Percentiles rank a stretch among this genome's conserved stretches.
Conservation (phyloP, 2,888 invertebrate species). For the Drosophila fungiperda region DNA sequence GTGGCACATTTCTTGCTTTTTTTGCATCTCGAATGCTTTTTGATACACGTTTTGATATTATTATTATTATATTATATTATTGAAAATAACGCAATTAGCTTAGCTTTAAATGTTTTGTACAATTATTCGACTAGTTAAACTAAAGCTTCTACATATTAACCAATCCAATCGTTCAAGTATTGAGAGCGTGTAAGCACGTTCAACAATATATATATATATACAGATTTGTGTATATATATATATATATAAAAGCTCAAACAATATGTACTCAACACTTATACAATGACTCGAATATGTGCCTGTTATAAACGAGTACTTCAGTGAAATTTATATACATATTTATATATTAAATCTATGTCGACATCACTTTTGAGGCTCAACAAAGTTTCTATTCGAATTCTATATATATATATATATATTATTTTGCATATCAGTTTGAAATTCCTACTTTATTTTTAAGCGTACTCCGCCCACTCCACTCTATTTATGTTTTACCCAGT, state of each 20-base stretch:
- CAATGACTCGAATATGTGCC: slow-evolving; percentile 60
- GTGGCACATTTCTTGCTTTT: slow-evolving; percentile 70
- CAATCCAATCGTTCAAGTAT: slow-evolving; percentile 69
- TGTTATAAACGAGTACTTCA: slow-evolving; percentile 53
- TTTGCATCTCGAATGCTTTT: slow-evolving; percentile 57
- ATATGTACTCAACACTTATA: slow-evolving; percentile 36
- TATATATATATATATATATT: slow-evolving; percentile 1
- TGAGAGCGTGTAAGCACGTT: slow-evolving; percentile 55
- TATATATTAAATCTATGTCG: slow-evolving; percentile 23
- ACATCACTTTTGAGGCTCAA: slow-evolving; percentile 26
- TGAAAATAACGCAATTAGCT: slow-evolving; percentile 47
- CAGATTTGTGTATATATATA: slow-evolving; percentile 17
- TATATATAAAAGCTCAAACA: slow-evolving; percentile 23
- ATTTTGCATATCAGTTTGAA: slow-evolving; percentile 19
- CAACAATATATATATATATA: slow-evolving; percentile 42
- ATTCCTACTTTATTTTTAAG: slow-evolving; percentile 11
- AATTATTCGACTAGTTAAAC: slow-evolving; percentile 37
- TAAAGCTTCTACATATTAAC: slow-evolving; percentile 54
- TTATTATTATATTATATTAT: slow-evolving; percentile 25
- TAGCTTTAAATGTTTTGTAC: slow-evolving; percentile 58
- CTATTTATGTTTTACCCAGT: slow-evolving; percentile 36
- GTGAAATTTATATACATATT: slow-evolving; percentile 27
- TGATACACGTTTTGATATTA: slow-evolving; percentile 53
- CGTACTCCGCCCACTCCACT: slow-evolving; percentile 10
- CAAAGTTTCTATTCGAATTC: slow-evolving; percentile 8